Conservation (phyloP, 2,888 invertebrate genomes). For the Rhyacophila evoluta region DNA sequence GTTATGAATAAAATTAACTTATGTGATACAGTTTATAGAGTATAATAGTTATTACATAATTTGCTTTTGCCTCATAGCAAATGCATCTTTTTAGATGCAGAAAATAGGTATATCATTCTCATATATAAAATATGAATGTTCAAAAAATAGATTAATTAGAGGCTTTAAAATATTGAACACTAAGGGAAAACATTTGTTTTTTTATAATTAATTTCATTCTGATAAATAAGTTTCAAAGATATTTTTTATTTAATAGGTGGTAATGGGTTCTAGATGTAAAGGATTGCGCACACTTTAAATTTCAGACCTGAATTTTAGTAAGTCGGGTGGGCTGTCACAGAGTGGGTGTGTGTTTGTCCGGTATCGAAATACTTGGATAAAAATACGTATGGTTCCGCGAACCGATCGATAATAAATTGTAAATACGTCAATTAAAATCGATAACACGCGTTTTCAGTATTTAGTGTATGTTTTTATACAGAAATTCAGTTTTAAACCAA, state of each 20-base stretch:
- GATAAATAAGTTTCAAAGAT: too few species aligned
- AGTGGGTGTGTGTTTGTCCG: neutral
- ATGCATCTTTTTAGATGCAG: too few species aligned
- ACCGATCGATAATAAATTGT: conserved; percentile 18
- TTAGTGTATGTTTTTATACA: neutral
- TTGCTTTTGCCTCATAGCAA: too few species aligned
- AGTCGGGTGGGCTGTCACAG: neutral
- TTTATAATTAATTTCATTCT: too few species aligned
- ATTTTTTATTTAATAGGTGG: neutral
- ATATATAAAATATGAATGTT: too few species aligned
- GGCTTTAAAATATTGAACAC: too few species aligned
- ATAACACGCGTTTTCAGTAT: neutral
- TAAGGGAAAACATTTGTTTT: too few species aligned
- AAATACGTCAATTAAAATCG: conserved; percentile 24
- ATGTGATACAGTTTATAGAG: too few species aligned
- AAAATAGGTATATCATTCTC: too few species aligned
- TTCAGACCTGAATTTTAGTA: neutral
- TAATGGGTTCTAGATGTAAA: neutral
- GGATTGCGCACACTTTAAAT: neutral
- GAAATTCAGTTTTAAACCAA: neutral
- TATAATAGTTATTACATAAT: too few species aligned
- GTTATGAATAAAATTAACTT: too few species aligned
- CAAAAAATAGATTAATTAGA: too few species aligned
- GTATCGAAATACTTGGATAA: conserved; percentile 1
- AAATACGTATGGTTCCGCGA: conserved; percentile 4